Evolutionary conservation across 2,113 vertebrate species (phyloP).

Genomic region (Istiophorus platypterus): DNA sequence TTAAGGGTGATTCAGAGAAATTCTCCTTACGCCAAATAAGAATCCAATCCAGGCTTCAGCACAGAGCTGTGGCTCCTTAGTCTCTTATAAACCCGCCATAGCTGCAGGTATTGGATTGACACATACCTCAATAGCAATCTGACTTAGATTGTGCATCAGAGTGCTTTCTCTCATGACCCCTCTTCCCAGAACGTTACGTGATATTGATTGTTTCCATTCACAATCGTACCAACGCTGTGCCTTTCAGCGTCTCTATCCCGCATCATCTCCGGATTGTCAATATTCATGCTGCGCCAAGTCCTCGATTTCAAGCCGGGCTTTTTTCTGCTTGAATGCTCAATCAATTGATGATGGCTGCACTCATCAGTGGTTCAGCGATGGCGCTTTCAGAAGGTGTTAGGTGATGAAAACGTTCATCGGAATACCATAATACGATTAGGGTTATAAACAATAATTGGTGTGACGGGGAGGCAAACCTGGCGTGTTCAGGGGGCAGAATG

Average conservation of each 20-base stretch:
- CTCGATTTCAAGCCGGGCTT: conserved; percentile 46
- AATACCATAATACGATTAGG: conserved; percentile 71
- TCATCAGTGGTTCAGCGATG: conserved; percentile 41
- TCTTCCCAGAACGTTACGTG: conserved; percentile 7
- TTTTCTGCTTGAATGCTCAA: conserved; percentile 69
- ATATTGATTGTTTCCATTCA: conserved; percentile 70
- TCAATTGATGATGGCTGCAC: conserved; percentile 64
- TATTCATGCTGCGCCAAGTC: conserved; percentile 31
- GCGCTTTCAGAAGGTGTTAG: conserved; percentile 58
- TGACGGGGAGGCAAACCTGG: conserved; percentile 47
- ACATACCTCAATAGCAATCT: conserved; percentile 43
- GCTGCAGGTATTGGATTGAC: conserved; percentile 49
- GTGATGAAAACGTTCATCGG: conserved; percentile 71
- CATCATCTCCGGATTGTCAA: conserved; percentile 52
- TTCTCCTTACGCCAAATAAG: conserved; percentile 69
- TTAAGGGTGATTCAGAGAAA: conserved; percentile 75
- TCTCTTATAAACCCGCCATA: background rate
- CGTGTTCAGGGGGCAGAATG: conserved; percentile 22
- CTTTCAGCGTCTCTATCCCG: conserved; percentile 31
- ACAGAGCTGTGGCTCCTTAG: conserved; percentile 32
- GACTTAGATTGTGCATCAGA: conserved; percentile 15
- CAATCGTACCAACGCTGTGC: conserved; percentile 14
- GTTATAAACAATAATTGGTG: conserved; percentile 54
- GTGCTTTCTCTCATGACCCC: conserved; percentile 26
- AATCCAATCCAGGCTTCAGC: conserved; percentile 64